Evolutionary conservation across 2,888 invertebrate species (phyloP), one percentile per base, ranked within the genome.

Genomic region (Muschampia plurimacula): DNA sequence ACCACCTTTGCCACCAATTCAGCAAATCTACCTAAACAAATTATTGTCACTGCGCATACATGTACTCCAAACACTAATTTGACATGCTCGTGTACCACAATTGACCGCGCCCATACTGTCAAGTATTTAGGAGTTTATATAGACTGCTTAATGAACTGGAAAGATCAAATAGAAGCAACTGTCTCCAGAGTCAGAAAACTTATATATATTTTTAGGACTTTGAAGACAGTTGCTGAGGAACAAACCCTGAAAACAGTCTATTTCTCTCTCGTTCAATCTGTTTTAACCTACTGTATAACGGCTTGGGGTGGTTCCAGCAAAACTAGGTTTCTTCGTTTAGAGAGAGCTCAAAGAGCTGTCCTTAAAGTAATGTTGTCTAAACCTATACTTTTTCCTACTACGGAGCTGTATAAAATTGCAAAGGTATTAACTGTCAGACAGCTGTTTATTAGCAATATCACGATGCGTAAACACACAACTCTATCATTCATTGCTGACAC

Each of bases 291-390:
- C 6, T 52, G 52, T 7, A 52, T 52, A 15, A 7, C 8, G 8
- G 52, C 52, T 15, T 52, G 52, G 52, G 52, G 52, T 52, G 52
- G 52, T 52, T 52, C 52, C 15, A 15, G 15, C 2, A 52, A 52
- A 52, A 52, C 52, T 52, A 52, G 52, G 15, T 52, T 52, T 52
- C 52, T 52, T 52, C 52, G 52, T 15, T 15, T 52, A 15, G 52
- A 52, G 15, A 52, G 52, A 52, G 52, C 52, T 52, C 52, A 52
- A 52, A 52, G 52, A 52, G 52, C 52, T 52, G 52, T 52, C 15
- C 52, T 52, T 8, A 52, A 52, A 7, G 52, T 52, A 6, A 52
- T 52, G 52, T 15, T 52, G 15, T 52, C 15, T 52, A 52, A 52
- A 15, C 52, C 52, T 52, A 52, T 52, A 6, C 15, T 52, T 52